Evolutionary conservation across 1,140 invertebrate genomes (phyloP).

Genomic region (Hestina assimilis): DNA sequence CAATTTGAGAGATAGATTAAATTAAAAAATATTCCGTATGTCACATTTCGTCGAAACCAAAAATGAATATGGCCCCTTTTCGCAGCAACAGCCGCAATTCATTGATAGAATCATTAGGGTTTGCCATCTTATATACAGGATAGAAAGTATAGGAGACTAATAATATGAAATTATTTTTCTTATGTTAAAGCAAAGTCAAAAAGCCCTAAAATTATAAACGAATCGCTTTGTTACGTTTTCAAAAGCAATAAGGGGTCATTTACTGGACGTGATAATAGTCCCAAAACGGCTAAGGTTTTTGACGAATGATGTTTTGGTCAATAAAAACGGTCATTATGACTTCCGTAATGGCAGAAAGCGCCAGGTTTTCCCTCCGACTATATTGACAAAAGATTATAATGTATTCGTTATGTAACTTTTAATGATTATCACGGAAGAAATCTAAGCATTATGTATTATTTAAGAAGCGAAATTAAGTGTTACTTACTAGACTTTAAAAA

Average conservation of each 20-base stretch:
- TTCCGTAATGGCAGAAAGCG: conserved; percentile 21
- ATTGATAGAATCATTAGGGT: too few relatives aligned
- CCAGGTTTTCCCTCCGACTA: conserved; percentile 3
- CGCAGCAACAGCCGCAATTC: too few relatives aligned
- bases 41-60: too few relatives aligned
- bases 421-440: neutral
- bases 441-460: neutral
- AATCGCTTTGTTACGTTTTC: conserved; percentile 1
- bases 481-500: too few relatives aligned
- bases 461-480: too few relatives aligned
- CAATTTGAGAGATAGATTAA: too few relatives aligned
- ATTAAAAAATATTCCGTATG: too few relatives aligned
- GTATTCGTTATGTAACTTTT: neutral
- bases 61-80: too few relatives aligned
- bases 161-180: neutral
- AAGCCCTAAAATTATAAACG: neutral
- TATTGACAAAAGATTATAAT: conserved; percentile 4
- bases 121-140: too few relatives aligned
- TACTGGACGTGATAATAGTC: conserved; percentile 19
- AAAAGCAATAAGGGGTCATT: conserved; percentile 16
- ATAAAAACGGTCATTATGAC: conserved; percentile 21
- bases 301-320: conserved; percentile 19
- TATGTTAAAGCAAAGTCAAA: neutral
- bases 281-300: conserved; percentile 10
- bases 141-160: neutral